These are phyloP conservation scores for Ornithoptera priamus DNA, from an alignment of 2,888 invertebrate genomes.

Conservation along the genomic window DNA sequence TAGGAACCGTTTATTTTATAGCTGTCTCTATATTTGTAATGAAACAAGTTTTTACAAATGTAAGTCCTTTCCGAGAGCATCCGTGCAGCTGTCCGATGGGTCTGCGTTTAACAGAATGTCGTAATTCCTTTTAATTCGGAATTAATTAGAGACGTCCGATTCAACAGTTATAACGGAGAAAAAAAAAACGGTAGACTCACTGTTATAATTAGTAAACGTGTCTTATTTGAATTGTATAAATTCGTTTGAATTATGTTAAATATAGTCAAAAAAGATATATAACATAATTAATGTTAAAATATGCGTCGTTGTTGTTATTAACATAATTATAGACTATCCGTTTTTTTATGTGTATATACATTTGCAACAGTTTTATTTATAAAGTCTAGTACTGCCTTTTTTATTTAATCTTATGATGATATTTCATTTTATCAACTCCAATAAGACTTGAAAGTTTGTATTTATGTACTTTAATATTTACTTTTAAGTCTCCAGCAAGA, in stretches of 20 bases:
- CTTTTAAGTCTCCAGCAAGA: no score
- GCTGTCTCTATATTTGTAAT: conserved; percentile 58
- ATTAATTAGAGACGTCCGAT: conserved; percentile 52
- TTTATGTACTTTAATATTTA: no score
- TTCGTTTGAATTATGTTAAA: not conserved
- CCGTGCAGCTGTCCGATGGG: conserved; percentile 45
- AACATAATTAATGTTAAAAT: not conserved
- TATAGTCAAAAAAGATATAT: not conserved
- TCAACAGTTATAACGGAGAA: conserved; percentile 35
- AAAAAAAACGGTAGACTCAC: conserved; percentile 12
- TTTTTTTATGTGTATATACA: not conserved
- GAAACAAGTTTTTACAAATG: conserved; percentile 52
- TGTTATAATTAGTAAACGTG: conserved; percentile 14
- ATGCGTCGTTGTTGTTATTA: not conserved
- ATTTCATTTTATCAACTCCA: no score
- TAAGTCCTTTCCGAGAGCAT: conserved; percentile 45
- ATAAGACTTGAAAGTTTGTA: no score
- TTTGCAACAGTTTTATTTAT: not conserved
- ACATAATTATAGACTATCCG: not conserved
- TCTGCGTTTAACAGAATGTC: conserved; percentile 44
- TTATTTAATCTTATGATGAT: no score
- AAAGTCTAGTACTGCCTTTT: not conserved
- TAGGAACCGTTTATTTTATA: conserved; percentile 67
- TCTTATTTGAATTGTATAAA: not conserved
- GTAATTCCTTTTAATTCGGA: conserved; percentile 48